Conservation (phyloP, 2,113 vertebrate genomes). For the Ranitomeya variabilis region DNA sequence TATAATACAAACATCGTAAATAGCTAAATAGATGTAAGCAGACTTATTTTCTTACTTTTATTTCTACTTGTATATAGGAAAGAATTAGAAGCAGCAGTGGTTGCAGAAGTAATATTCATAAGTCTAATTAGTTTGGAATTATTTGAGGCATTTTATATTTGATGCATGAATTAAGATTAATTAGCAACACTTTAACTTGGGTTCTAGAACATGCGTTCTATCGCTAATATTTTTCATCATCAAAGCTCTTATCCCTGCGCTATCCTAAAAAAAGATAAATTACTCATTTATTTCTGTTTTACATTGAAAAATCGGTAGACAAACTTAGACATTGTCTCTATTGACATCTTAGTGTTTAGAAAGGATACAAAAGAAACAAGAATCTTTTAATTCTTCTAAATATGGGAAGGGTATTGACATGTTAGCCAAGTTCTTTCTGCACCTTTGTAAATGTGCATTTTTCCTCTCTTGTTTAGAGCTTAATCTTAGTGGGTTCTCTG, state of each 20-base stretch:
- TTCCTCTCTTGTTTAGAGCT: slow-evolving; percentile 65
- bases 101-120: no score
- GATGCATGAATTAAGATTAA: no score
- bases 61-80: no score
- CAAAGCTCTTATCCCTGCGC: neutral
- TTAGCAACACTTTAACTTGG: no score
- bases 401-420: slow-evolving; percentile 58
- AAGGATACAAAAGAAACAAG: slow-evolving; percentile 25
- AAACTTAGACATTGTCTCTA: neutral
- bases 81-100: no score
- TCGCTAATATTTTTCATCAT: no score
- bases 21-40: no score
- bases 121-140: no score
- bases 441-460: slow-evolving; percentile 64
- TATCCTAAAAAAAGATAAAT: neutral
- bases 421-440: slow-evolving; percentile 62
- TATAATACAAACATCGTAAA: no score
- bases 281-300: neutral
- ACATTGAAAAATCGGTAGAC: slow-evolving; percentile 7
- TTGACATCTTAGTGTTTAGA: slow-evolving; percentile 9
- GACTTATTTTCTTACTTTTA: no score
- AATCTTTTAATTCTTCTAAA: slow-evolving; percentile 64
- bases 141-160: no score
- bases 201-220: no score
- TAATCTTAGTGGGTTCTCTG: slow-evolving; percentile 68